Base-by-base conservation (phyloP, 1,140 invertebrate species). In the Diorhabda elongata region DNA sequence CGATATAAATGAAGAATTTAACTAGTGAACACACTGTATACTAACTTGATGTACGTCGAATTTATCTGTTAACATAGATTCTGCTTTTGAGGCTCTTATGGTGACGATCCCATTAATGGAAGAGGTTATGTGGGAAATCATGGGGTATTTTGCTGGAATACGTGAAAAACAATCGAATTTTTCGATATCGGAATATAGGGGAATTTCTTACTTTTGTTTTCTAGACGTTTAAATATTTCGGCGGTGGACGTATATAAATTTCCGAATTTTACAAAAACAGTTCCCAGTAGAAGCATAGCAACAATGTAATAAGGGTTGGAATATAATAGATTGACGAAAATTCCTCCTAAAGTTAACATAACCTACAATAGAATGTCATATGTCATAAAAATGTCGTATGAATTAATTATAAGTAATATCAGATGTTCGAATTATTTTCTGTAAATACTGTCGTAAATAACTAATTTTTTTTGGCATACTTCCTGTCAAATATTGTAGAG, bases 241-340 rank as follows among this genome's bases (percentile, higher is more conserved):
- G 26, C 26, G 26, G 26, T 26, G 26, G 26, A 26, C 26, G 26
- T 26, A 26, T 26, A 26, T 26, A 26, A 56, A 56, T 56, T 56
- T 56, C 52, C n/a, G 5, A 11, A 61, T 7, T 42, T 61, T 61
- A 58, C 42, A 69, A 90, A 87, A 0, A 87, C 3, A 2, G 84
- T 11, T 2, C 78, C 71, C 1, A 92, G 77, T 5, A 89, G 70
- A 0, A 84, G 42, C 5, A 86, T 81, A 0, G 87, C 78, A 44
- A 94, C 82, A 42, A 89, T 79, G 60, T 87, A 78, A 77, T 92
- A 94, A 4, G 89, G 90, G 77, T 94, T 89, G 1, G 94, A 86
- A 2, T 91, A 81, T 4, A 87, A 82, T 9, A 95, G 88, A 61
- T 95, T 82, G 5, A 85, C 75, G 2, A 91, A 73, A 59, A 89